phyloP scores from a whole-genome alignment of 30 jellyfish, hydroid and myxozoan genomes.

The Phacellophora camtschatica region DNA sequence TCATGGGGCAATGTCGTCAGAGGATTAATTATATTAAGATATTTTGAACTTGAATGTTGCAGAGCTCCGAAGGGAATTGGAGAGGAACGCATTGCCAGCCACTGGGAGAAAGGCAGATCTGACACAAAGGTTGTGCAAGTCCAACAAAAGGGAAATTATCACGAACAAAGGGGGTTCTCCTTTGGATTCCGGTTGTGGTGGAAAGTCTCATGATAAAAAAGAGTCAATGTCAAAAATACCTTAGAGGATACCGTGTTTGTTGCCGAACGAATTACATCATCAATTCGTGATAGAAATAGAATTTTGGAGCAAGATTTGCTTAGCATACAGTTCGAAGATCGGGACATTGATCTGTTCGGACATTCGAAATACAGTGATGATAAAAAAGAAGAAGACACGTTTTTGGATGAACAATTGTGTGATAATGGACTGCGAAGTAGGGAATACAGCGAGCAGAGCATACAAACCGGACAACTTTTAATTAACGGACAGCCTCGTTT shows the following conservation, averaged over 20 bases:
- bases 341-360: background rate
- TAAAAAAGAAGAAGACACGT: background rate
- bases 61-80: background rate
- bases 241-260: background rate
- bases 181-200: background rate
- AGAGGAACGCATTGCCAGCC: background rate
- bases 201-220: background rate
- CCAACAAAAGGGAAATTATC: background rate
- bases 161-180: background rate
- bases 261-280: background rate
- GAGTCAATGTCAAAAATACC: background rate
- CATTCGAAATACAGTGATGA: background rate
- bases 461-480: no score
- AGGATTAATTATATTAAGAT: background rate
- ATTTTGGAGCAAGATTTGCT: background rate
- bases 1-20: background rate
- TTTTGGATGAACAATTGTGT: no score
- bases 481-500: background rate
- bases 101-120: background rate
- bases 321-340: constrained; percentile 5
- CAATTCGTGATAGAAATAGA: background rate
- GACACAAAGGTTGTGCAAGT: background rate
- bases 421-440: no score
- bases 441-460: no score
- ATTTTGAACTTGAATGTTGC: background rate